Base-by-base conservation (phyloP, 2,113 vertebrate genomes). In the Corythoichthys intestinalis region DNA sequence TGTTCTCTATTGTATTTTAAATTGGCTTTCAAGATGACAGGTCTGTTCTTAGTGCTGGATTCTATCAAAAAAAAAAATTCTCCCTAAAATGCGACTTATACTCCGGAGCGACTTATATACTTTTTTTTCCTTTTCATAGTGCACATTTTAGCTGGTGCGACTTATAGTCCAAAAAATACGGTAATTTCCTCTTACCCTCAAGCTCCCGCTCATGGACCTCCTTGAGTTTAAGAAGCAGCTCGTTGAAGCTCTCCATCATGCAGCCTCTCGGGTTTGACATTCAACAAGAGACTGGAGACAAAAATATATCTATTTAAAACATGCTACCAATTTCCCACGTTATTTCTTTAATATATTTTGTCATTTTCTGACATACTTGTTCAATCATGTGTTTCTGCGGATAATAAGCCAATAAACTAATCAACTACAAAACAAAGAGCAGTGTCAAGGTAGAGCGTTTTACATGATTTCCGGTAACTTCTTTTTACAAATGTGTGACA, bases 141-240 rank as follows among this genome's bases (percentile, higher is more conserved):
- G 20, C 20, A 28, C 1, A 1, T 28, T 28, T 28, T 28, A 1
- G 20, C 20, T 28, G 20, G 20, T 28, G 20, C 20, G 20, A 28
- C 20, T 28, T 1, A 28, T 1, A 28, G 20, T 28, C 20, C 20
- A 28, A 28, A 28, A 28, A 28, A 28, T 28, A 28, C 20, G 1
- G 20, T 28, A 2, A 17, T 4, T 37, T 52, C 52, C 38, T 59
- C 86, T 80, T 37, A 98, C 97, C 94, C 82, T 94, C 91, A 53
- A 96, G 81, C 65, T 98, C 96, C 38, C 94, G 93, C 66, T 98
- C 96, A 0, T 98, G 96, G 61, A 91, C 85, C 35, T 96, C 95
- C 79, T 87, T 94, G 64, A 98, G 90, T 77, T 93, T 94, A 60
- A 93, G 93, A 58, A 97, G 86, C 0, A 94, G 84, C 60, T 94